Evolutionary conservation across 2,888 invertebrate genomes (phyloP).

Genomic region (Oxycera nigricornis): DNA sequence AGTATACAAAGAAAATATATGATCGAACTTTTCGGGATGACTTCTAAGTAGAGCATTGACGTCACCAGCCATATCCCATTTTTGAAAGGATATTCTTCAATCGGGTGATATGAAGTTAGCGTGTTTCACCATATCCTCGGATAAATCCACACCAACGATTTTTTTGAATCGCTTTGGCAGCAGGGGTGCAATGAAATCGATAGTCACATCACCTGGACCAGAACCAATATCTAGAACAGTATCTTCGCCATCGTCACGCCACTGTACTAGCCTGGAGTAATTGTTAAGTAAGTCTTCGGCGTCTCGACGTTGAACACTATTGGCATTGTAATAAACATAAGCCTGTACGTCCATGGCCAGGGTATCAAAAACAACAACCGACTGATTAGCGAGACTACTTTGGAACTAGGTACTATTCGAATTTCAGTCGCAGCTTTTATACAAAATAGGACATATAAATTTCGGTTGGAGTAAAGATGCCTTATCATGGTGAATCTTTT

Average conservation of each 20-base stretch:
- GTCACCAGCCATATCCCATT: slow-evolving; percentile 66
- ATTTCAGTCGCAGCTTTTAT: too few relatives aligned
- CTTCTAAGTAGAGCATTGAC: slow-evolving; percentile 57
- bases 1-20: slow-evolving; percentile 79
- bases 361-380: too few relatives aligned
- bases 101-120: slow-evolving; percentile 66
- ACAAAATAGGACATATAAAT: too few relatives aligned
- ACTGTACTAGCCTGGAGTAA: slow-evolving; percentile 67
- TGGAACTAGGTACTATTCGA: too few relatives aligned
- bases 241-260: slow-evolving; percentile 64
- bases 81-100: slow-evolving; percentile 63
- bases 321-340: slow-evolving; percentile 71
- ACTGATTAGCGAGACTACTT: too few relatives aligned
- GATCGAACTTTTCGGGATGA: slow-evolving; percentile 67
- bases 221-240: slow-evolving; percentile 75
- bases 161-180: slow-evolving; percentile 65
- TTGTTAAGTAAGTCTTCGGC: slow-evolving; percentile 70
- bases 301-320: slow-evolving; percentile 73
- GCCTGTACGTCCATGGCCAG: slow-evolving; percentile 59
- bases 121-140: slow-evolving; percentile 73
- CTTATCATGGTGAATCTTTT: too few relatives aligned
- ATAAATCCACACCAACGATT: slow-evolving; percentile 73
- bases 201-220: slow-evolving; percentile 75
- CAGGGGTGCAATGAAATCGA: slow-evolving; percentile 68
- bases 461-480: too few relatives aligned